Evolutionary conservation across 2,113 vertebrate species (phyloP).

Genomic region (Silurus asotus): DNA sequence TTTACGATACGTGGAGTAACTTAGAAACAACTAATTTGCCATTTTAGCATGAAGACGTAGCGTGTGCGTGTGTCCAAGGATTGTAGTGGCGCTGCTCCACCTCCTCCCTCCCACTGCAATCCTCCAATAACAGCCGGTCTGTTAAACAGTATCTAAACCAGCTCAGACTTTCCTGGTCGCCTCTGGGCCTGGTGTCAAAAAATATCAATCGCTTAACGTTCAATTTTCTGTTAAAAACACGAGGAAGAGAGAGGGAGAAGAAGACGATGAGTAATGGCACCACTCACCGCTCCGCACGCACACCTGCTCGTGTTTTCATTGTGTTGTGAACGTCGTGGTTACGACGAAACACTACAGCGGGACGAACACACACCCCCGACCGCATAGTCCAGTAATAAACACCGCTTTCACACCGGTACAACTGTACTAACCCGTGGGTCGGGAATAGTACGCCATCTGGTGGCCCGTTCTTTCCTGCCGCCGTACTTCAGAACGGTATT

Average conservation of each 20-base stretch:
- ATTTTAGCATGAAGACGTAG: neutral
- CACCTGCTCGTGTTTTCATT: too few species aligned
- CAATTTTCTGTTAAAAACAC: neutral
- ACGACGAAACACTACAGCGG: constrained; percentile 56
- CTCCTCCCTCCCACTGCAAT: constrained; percentile 8
- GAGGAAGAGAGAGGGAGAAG: fast-evolving
- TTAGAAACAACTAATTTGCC: neutral
- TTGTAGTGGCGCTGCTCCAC: neutral
- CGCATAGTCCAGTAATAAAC: neutral
- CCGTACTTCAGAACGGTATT: neutral
- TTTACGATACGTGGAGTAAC: neutral
- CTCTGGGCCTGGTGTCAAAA: constrained; percentile 28
- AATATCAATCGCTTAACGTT: neutral
- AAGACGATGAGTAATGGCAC: neutral
- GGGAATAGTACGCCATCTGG: constrained; percentile 13
- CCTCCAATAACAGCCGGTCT: constrained; percentile 12
- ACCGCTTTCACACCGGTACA: neutral
- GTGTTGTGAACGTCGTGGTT: constrained; percentile 59
- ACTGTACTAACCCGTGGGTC: neutral
- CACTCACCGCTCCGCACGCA: neutral
- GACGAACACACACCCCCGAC: neutral
- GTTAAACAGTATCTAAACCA: constrained; percentile 6
- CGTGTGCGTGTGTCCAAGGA: neutral
- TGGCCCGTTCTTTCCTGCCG: constrained; percentile 9
- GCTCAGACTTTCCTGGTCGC: constrained; percentile 21